Percentiles rank a stretch among this genome's conserved stretches.
These are phyloP conservation scores for Polylopha cassiicola DNA, from an alignment of 2,888 invertebrate species.

Conservation along the genomic window DNA sequence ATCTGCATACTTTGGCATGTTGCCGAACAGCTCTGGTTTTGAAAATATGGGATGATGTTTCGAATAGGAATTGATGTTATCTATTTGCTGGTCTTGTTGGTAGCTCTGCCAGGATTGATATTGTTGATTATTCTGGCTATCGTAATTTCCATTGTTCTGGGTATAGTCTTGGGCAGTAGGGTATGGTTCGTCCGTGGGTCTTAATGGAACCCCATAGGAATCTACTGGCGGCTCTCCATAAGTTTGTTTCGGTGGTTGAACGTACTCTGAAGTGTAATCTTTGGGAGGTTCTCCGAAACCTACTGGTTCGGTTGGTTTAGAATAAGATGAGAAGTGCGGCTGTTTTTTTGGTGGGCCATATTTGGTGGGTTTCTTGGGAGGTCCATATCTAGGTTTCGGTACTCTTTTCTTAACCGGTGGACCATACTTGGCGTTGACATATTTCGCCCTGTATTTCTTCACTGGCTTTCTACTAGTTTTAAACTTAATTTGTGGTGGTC, in stretches of 20 bases:
- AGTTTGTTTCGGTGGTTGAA: conserved; percentile 30
- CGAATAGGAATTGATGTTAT: conserved; percentile 36
- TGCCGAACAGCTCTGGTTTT: conserved; percentile 32
- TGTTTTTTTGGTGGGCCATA: conserved; percentile 39
- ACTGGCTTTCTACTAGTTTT: conserved; percentile 38
- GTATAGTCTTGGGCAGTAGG: conserved; percentile 31
- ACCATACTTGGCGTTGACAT: conserved; percentile 36
- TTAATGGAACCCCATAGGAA: conserved; percentile 49
- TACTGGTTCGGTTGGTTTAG: conserved; percentile 35
- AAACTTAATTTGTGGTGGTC: too few relatives aligned
- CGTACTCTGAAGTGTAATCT: conserved; percentile 29
- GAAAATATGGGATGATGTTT: conserved; percentile 33
- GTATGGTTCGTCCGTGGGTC: conserved; percentile 31
- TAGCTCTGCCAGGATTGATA: conserved; percentile 35
- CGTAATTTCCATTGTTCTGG: conserved; percentile 27
- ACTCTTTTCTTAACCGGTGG: conserved; percentile 36
- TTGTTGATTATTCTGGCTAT: conserved; percentile 29
- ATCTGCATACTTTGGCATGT: conserved; percentile 31
- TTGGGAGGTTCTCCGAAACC: conserved; percentile 60
- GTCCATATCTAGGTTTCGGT: conserved; percentile 37
- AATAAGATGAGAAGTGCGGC: conserved; percentile 27
- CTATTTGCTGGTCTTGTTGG: conserved; percentile 31
- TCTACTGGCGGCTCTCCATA: conserved; percentile 51
- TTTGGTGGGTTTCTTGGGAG: conserved; percentile 24
- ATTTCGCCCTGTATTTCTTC: conserved; percentile 43